Percentiles rank a stretch among this genome's conserved stretches.
These are phyloP conservation scores for Engystomops pustulosus DNA, from an alignment of 2,113 vertebrate genomes.

Conservation along the genomic window DNA sequence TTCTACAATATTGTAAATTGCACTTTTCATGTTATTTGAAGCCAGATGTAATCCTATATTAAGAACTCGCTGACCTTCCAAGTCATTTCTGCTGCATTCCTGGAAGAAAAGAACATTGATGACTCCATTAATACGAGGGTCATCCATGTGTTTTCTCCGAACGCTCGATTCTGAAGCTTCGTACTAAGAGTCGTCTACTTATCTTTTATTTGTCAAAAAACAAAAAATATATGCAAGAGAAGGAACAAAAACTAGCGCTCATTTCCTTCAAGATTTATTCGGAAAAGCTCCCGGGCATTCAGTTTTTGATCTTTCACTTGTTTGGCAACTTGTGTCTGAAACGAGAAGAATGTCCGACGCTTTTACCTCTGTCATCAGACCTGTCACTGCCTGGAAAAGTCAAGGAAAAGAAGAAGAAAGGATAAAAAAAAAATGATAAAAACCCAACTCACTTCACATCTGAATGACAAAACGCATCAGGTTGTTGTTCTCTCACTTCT, in stretches of 20 bases:
- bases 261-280: conserved; percentile 71
- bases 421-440: neutral
- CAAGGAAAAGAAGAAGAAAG: conserved; percentile 56
- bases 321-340: conserved; percentile 69
- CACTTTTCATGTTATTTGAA: neutral
- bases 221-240: conserved; percentile 4
- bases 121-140: conserved; percentile 9
- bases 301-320: conserved; percentile 61
- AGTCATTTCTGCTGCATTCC: conserved; percentile 9
- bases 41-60: neutral
- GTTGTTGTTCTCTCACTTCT: conserved; percentile 71
- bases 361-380: conserved; percentile 70
- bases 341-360: conserved; percentile 55
- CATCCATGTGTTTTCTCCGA: neutral
- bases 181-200: neutral
- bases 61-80: neutral
- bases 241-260: conserved; percentile 70
- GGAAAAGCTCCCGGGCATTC: conserved; percentile 66
- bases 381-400: conserved; percentile 69
- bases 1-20: neutral
- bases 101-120: conserved; percentile 1
- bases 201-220: conserved; percentile 13
- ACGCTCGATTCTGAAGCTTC: neutral
- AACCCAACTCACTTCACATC: conserved; percentile 17
- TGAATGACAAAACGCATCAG: conserved; percentile 70